A percentile compares a stretch with the other conserved stretches of the same genome.
phyloP scores from a whole-genome alignment of 1,140 invertebrate genomes.

The Phymastichus coffea region DNA sequence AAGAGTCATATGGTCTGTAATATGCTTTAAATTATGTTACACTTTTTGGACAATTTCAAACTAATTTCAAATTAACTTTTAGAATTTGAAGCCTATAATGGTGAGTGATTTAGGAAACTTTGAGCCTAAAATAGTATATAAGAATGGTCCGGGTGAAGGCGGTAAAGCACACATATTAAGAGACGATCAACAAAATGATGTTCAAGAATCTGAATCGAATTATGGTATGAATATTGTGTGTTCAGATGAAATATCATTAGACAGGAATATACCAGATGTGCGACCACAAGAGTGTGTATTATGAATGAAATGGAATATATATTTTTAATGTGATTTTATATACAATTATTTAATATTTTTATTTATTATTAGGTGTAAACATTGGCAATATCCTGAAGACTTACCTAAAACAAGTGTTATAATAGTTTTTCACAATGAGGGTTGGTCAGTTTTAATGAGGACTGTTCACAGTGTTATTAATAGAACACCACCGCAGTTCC shows the following conservation, averaged over 20 bases:
- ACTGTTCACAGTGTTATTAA: conserved; percentile 97
- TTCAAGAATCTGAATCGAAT: conserved; percentile 74
- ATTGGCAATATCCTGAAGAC: conserved; percentile 92
- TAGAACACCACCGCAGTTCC: conserved; percentile 82
- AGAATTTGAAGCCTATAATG: too few species aligned
- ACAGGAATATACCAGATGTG: conserved; percentile 82
- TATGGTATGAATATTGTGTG: conserved; percentile 98
- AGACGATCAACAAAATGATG: conserved; percentile 75
- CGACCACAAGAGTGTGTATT: conserved; percentile 73
- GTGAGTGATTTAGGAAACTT: conserved; percentile 63
- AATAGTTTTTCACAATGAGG: conserved; percentile 99
- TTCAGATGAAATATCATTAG: conserved; percentile 88
- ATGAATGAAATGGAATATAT: too few species aligned
- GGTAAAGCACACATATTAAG: conserved; percentile 75
- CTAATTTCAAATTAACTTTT: not conserved
- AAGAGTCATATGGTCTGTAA: too few species aligned
- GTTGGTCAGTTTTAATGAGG: conserved; percentile 89
- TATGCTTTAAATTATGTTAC: too few species aligned
- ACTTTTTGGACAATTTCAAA: too few species aligned
- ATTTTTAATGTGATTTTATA: not conserved
- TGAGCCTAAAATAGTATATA: conserved; percentile 64
- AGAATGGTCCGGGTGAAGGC: conserved; percentile 79
- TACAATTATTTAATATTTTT: conserved; percentile 7
- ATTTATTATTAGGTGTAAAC: conserved; percentile 72
- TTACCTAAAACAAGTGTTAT: conserved; percentile 93